These are phyloP conservation scores for Allophyes oxyacanthae DNA, from an alignment of 2,888 invertebrate species.

Conservation along the genomic window DNA sequence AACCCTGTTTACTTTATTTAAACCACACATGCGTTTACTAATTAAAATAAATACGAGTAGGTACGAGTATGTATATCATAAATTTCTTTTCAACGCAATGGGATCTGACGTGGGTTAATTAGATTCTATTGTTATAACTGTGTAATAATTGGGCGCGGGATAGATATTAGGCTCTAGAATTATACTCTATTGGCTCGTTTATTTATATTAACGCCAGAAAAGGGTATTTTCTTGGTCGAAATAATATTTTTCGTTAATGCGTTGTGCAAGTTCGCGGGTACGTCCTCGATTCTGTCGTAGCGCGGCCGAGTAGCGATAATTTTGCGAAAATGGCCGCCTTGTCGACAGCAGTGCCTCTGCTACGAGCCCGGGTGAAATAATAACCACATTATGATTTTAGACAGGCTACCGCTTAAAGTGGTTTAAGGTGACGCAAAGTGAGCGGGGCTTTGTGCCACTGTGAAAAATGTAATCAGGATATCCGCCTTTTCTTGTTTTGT, in stretches of 20 bases:
- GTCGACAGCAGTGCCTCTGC: conserved; percentile 84
- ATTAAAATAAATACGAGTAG: conserved; percentile 39
- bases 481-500: conserved; percentile 66
- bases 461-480: conserved; percentile 75
- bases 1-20: conserved; percentile 1
- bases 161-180: conserved; percentile 52
- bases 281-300: conserved; percentile 79
- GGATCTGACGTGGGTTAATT: conserved; percentile 65
- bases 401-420: conserved; percentile 80
- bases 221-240: conserved; percentile 71
- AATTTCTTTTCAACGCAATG: conserved; percentile 58
- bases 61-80: conserved; percentile 27
- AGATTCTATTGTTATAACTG: conserved; percentile 61
- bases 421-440: conserved; percentile 81
- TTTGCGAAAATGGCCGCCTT: conserved; percentile 85
- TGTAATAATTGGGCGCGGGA: conserved; percentile 56
- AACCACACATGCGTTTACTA: conserved; percentile 18
- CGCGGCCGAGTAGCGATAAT: conserved; percentile 85
- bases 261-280: conserved; percentile 77
- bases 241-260: conserved; percentile 76
- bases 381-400: conserved; percentile 86
- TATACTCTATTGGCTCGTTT: conserved; percentile 52
- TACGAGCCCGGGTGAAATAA: conserved; percentile 82
- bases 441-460: conserved; percentile 67
- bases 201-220: conserved; percentile 58